Conservation (phyloP, 2,797 vertebrate species). For the Hipposideros larvatus region DNA sequence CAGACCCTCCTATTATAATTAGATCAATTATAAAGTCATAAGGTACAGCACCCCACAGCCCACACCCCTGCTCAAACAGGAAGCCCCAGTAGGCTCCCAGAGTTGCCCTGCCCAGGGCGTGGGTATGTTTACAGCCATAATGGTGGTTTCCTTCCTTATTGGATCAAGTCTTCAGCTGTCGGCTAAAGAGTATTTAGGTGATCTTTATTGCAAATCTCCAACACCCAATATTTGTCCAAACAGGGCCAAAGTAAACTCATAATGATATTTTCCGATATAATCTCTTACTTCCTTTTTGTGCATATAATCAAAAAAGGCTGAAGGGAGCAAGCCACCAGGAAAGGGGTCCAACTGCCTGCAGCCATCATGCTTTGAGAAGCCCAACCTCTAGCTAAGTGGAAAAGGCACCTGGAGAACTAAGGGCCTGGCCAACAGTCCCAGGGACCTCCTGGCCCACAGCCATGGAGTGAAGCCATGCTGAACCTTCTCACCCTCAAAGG, state of each 20-base stretch:
- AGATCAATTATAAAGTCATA: neutral
- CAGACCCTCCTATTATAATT: neutral
- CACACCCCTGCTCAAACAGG: neutral
- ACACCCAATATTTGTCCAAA: slow-evolving; percentile 6
- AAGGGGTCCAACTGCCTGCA: neutral
- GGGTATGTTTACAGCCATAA: neutral
- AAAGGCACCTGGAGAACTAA: neutral
- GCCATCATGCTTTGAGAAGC: neutral
- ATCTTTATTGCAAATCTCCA: neutral
- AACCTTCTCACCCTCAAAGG: neutral
- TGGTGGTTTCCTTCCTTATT: neutral
- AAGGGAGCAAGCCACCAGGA: neutral
- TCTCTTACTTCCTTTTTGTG: neutral
- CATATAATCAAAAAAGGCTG: neutral
- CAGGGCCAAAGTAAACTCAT: slow-evolving; percentile 13
- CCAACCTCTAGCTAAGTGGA: neutral
- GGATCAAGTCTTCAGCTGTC: neutral
- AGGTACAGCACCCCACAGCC: neutral
- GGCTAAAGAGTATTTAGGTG: neutral
- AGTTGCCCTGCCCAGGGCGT: neutral
- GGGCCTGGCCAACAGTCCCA: too few species aligned
- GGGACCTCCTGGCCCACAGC: neutral
- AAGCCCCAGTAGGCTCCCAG: neutral
- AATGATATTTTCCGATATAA: neutral
- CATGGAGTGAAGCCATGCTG: neutral